Conservation (phyloP, 2,113 vertebrate genomes). For the Thymallus thymallus region DNA sequence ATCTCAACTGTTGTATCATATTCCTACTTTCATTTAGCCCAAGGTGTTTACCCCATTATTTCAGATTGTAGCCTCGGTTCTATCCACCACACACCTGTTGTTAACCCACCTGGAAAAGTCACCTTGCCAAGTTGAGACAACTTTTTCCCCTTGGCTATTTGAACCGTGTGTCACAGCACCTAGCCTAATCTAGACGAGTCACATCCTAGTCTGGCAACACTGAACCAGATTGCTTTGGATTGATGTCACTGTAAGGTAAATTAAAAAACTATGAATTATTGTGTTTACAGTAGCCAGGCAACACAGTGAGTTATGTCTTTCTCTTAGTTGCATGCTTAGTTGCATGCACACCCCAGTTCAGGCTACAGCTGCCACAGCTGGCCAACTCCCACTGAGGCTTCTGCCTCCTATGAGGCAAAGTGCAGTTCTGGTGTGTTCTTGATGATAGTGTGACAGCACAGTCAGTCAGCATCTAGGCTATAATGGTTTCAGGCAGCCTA, state of each 20-base stretch:
- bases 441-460: background rate
- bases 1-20: slow-evolving; percentile 35
- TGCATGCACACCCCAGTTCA: background rate
- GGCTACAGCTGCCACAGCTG: background rate
- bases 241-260: slow-evolving; percentile 4
- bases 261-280: slow-evolving; percentile 7
- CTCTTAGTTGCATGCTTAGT: no score
- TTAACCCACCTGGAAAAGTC: background rate
- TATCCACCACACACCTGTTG: background rate
- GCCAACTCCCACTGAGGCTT: background rate
- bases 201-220: background rate
- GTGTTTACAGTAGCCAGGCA: background rate
- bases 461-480: background rate
- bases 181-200: no score
- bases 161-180: background rate
- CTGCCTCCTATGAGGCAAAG: background rate
- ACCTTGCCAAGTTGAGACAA: background rate
- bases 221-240: slow-evolving; percentile 18
- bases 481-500: no score
- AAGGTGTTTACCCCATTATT: background rate
- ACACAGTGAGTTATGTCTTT: background rate
- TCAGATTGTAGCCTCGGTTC: slow-evolving; percentile 25
- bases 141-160: background rate
- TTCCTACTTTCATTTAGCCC: background rate
- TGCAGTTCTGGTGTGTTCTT: background rate